These are phyloP conservation scores for Bradypodion ventrale DNA, from an alignment of 2,797 vertebrate species.

Conservation along the genomic window DNA sequence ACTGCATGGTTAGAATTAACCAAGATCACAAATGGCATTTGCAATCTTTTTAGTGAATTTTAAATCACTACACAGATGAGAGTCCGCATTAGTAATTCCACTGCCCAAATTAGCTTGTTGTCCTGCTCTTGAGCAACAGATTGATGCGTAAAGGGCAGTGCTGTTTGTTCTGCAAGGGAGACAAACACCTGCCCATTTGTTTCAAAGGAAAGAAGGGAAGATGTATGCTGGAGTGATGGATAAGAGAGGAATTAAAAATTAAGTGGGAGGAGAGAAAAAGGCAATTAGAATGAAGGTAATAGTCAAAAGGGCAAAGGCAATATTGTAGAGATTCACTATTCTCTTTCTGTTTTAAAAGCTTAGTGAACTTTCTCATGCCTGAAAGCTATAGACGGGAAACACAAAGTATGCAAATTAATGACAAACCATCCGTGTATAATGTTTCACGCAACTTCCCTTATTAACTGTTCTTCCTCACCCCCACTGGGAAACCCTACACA, in stretches of 20 bases:
- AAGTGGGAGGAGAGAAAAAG: too few species aligned
- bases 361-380: not conserved
- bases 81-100: not conserved
- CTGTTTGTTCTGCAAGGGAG: not conserved
- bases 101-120: not conserved
- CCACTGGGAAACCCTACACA: not conserved
- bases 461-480: not conserved
- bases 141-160: not conserved
- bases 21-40: not conserved
- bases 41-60: not conserved
- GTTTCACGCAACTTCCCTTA: not conserved
- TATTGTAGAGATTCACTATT: not conserved
- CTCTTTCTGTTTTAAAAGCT: not conserved
- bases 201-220: not conserved
- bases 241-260: not conserved
- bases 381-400: not conserved
- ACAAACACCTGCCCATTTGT: not conserved
- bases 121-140: not conserved
- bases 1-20: not conserved
- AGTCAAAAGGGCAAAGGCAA: too few species aligned
- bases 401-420: not conserved
- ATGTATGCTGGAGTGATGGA: not conserved
- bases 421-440: not conserved
- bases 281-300: too few species aligned
- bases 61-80: not conserved